phyloP scores from a whole-genome alignment of 35 echinoderm and acorn worm species.

The Apostichopus californicus region DNA sequence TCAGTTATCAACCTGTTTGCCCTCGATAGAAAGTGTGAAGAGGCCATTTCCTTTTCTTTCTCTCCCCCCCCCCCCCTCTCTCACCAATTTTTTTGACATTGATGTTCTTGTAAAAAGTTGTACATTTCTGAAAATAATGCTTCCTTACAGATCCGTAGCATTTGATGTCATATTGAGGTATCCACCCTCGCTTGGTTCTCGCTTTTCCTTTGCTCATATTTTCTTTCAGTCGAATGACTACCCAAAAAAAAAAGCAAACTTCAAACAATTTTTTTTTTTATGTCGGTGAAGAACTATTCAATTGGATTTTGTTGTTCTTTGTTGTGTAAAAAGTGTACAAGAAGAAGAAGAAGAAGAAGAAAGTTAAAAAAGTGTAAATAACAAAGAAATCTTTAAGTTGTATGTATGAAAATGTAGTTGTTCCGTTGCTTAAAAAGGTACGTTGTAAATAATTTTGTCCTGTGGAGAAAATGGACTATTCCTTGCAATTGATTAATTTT shows the following conservation, averaged over 20 bases:
- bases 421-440: background rate
- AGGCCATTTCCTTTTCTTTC: too few species aligned
- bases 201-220: too few species aligned
- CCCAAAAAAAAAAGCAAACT: background rate
- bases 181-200: background rate
- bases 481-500: background rate
- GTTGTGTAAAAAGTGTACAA: background rate
- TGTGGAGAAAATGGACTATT: background rate
- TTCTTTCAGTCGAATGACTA: too few species aligned
- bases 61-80: too few species aligned
- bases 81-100: background rate
- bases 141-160: background rate
- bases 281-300: too few species aligned
- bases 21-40: too few species aligned
- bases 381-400: background rate
- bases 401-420: background rate
- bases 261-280: background rate
- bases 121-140: background rate
- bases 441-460: background rate
- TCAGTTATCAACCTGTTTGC: too few species aligned
- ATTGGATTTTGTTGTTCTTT: background rate
- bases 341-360: background rate
- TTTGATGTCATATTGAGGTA: background rate
- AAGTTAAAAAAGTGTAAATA: background rate
- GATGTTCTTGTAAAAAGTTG: background rate